These are phyloP conservation scores for Drosophila crucigera DNA, from an alignment of 2,888 invertebrate genomes.

Conservation along the genomic window DNA sequence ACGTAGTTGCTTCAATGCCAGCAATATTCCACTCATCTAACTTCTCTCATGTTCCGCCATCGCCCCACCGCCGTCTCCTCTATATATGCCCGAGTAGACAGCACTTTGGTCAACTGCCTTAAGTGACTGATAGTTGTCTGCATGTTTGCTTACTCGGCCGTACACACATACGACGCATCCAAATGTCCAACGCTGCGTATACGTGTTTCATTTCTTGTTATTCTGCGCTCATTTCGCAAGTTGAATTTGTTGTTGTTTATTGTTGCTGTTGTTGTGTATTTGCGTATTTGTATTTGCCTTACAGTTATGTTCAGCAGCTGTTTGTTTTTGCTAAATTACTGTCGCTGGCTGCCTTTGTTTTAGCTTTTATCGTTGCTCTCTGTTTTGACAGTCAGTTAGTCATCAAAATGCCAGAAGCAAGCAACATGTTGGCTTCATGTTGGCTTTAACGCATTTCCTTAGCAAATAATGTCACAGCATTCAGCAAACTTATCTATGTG, in stretches of 20 bases:
- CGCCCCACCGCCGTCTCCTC: neutral
- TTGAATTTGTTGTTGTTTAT: constrained; percentile 36
- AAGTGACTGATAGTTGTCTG: constrained; percentile 82
- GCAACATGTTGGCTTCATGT: constrained; percentile 31
- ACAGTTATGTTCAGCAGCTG: constrained; percentile 65
- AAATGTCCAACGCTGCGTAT: constrained; percentile 51
- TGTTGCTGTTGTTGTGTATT: constrained; percentile 17
- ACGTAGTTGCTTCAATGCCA: constrained; percentile 32
- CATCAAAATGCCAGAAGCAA: constrained; percentile 50
- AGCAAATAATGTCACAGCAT: constrained; percentile 58
- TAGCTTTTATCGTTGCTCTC: constrained; percentile 33
- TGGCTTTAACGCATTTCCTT: constrained; percentile 71
- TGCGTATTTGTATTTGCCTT: constrained; percentile 59
- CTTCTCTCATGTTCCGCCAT: constrained; percentile 18
- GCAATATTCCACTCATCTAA: constrained; percentile 27
- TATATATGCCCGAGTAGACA: constrained; percentile 18
- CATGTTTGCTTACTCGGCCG: constrained; percentile 67
- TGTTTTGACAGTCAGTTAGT: constrained; percentile 78
- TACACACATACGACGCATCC: constrained; percentile 18
- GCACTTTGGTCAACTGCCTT: constrained; percentile 66
- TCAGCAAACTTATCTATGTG: constrained; percentile 22
- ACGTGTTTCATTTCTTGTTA: constrained; percentile 38
- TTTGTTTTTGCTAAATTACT: constrained; percentile 77
- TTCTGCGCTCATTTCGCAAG: constrained; percentile 62
- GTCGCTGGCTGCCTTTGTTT: constrained; percentile 61